Evolutionary conservation across 64 coral and sea anemone species (phyloP).

Genomic region (Montipora sp.): DNA sequence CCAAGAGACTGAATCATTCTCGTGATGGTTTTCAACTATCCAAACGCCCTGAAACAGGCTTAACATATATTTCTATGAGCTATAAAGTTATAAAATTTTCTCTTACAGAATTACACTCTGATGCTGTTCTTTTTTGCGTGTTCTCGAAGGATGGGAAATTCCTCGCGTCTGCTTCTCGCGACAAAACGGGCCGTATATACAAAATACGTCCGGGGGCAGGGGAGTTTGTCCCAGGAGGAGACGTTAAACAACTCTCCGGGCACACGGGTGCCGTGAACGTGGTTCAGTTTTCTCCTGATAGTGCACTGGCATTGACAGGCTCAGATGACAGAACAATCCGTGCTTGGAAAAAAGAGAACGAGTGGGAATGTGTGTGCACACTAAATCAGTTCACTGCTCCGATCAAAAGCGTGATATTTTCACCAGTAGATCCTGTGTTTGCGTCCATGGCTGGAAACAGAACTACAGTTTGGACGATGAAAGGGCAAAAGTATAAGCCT

Average conservation of each 20-base stretch:
- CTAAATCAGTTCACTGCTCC: conserved; percentile 21
- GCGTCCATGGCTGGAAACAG: conserved; percentile 64
- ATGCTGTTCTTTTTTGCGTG: conserved; percentile 38
- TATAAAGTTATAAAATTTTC: not conserved
- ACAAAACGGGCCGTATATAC: conserved; percentile 51
- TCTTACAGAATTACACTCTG: conserved; percentile 54
- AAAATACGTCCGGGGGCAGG: conserved; percentile 54
- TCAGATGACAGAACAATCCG: conserved; percentile 78
- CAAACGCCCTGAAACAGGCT: not conserved
- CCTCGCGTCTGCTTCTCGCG: conserved; percentile 52
- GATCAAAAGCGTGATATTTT: conserved; percentile 52
- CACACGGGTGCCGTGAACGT: conserved; percentile 70
- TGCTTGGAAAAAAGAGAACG: conserved; percentile 57
- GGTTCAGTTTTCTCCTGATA: conserved; percentile 69
- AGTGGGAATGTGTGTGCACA: conserved; percentile 34
- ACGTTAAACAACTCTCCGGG: conserved; percentile 54
- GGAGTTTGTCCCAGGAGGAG: conserved; percentile 79
- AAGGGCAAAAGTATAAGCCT: not conserved
- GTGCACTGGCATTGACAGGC: conserved; percentile 52
- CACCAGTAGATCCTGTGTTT: conserved; percentile 65
- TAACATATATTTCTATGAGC: not conserved
- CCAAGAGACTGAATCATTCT: no score
- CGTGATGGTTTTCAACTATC: no score
- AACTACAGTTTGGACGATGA: conserved; percentile 66
- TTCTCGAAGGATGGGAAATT: conserved; percentile 59